Percentiles rank a stretch among this genome's conserved stretches.
Evolutionary conservation across 30 jellyfish, hydroid and myxozoan genomes (phyloP).

Genomic region (Hydractinia echinata): DNA sequence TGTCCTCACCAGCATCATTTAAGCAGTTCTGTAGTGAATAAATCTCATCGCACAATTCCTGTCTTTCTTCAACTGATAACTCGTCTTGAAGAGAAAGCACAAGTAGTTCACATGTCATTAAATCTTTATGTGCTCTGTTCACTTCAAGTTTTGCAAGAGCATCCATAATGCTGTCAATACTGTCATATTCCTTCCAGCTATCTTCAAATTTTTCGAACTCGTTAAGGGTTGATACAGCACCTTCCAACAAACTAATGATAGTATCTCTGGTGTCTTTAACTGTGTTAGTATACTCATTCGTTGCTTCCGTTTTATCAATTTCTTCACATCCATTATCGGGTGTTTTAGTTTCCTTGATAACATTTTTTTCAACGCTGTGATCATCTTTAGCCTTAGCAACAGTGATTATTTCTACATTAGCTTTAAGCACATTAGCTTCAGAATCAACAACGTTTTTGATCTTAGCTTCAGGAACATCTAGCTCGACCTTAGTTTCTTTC

Average conservation of each 20-base stretch:
- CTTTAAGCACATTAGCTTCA: background rate
- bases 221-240: constrained; percentile 2
- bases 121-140: background rate
- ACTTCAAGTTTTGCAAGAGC: background rate
- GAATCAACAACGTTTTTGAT: background rate
- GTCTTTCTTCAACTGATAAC: background rate
- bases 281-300: background rate
- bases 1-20: background rate
- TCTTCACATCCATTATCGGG: background rate
- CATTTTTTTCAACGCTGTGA: background rate
- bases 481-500: background rate
- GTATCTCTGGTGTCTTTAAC: background rate
- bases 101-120: background rate
- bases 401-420: background rate
- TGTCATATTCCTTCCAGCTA: background rate
- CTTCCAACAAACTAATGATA: background rate
- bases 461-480: background rate
- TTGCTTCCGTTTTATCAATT: background rate
- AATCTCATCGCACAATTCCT: background rate
- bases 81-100: constrained; percentile 2
- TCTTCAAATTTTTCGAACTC: background rate
- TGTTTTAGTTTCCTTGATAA: background rate
- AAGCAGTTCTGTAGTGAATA: background rate
- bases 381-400: background rate
- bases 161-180: background rate